phyloP scores from a whole-genome alignment of 2,888 invertebrate species.

The Gymnoscelis rufifasciata region DNA sequence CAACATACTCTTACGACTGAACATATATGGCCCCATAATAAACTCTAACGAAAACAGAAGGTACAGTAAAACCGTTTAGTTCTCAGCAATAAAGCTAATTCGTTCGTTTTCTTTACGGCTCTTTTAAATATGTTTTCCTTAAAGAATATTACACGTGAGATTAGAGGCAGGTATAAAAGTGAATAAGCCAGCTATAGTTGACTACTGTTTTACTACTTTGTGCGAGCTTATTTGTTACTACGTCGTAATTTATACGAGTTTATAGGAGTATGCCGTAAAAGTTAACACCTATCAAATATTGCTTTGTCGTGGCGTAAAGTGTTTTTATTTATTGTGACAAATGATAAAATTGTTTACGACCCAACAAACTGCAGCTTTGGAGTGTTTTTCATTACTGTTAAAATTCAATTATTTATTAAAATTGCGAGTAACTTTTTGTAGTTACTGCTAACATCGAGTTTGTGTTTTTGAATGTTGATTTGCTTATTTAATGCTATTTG shows the following conservation, averaged over 20 bases:
- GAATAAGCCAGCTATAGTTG: conserved; percentile 41
- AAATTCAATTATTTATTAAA: background rate
- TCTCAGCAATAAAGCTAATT: background rate
- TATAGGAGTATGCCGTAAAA: conserved; percentile 46
- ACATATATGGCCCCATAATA: too few species aligned
- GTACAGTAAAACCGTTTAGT: background rate
- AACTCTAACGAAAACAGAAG: too few species aligned
- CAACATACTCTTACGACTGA: too few species aligned
- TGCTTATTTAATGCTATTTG: too few species aligned
- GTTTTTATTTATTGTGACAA: conserved; percentile 36
- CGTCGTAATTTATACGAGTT: conserved; percentile 42
- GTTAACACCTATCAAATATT: conserved; percentile 45
- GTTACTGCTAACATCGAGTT: background rate
- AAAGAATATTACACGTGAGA: background rate
- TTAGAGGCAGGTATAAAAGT: conserved; percentile 16
- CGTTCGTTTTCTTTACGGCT: too few species aligned
- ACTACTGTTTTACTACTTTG: conserved; percentile 47
- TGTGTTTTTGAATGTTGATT: too few species aligned
- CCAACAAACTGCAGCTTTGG: conserved; percentile 6
- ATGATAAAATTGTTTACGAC: conserved; percentile 21
- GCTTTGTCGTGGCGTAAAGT: conserved; percentile 37
- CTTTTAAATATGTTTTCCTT: too few species aligned
- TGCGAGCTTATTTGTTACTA: conserved; percentile 37
- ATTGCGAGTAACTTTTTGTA: too few species aligned
- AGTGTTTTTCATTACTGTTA: background rate